Evolutionary conservation across 2,888 invertebrate genomes (phyloP).

Genomic region (Euproctis similis): DNA sequence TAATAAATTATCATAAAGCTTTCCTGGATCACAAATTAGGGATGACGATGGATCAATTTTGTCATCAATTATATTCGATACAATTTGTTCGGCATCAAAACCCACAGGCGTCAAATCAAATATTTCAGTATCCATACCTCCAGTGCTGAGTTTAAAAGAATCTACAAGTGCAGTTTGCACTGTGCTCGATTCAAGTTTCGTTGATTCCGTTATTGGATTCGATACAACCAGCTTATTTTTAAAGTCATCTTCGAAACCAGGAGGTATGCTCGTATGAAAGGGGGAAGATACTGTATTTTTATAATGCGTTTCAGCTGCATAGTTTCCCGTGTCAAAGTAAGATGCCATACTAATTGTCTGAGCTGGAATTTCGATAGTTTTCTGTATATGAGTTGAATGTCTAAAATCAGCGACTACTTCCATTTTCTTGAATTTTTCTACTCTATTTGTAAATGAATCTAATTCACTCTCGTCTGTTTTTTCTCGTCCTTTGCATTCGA

Average conservation of each 20-base stretch:
- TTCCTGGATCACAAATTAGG: not conserved
- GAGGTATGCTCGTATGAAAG: constrained; percentile 38
- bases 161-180: constrained; percentile 28
- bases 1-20: not conserved
- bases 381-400: constrained; percentile 7
- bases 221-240: constrained; percentile 23
- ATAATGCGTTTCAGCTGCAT: constrained; percentile 59
- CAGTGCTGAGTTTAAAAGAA: constrained; percentile 7
- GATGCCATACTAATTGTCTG: constrained; percentile 53
- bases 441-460: constrained; percentile 58
- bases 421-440: constrained; percentile 54
- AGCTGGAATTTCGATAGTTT: constrained; percentile 26
- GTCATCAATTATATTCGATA: constrained; percentile 17
- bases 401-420: constrained; percentile 29
- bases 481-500: constrained; percentile 39
- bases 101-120: constrained; percentile 14
- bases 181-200: no score
- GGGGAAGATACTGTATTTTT: constrained; percentile 45
- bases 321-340: constrained; percentile 67
- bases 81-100: constrained; percentile 17
- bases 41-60: constrained; percentile 8
- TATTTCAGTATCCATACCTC: not conserved
- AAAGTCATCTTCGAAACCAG: constrained; percentile 59
- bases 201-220: constrained; percentile 40
- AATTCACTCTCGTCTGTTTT: constrained; percentile 34